A percentile compares a stretch with the other conserved stretches of the same genome.
These are phyloP conservation scores for Corapipo altera DNA, from an alignment of 2,113 vertebrate species.

Conservation along the genomic window DNA sequence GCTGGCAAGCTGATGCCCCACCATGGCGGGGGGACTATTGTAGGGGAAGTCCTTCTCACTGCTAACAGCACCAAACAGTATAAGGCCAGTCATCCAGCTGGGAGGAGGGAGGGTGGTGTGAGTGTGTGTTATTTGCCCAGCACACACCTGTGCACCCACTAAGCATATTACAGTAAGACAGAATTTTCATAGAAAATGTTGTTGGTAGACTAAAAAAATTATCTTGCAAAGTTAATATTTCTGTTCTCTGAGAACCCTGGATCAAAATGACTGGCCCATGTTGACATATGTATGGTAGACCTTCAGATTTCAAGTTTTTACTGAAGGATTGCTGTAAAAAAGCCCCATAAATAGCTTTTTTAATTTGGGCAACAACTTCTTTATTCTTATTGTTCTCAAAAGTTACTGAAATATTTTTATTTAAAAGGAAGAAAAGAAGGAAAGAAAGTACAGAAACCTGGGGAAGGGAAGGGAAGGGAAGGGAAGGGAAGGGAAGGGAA, in stretches of 20 bases:
- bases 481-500: neutral
- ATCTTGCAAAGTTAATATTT: neutral
- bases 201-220: neutral
- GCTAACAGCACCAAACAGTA: neutral
- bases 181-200: neutral
- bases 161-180: neutral
- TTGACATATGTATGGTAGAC: neutral
- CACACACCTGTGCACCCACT: neutral
- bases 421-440: neutral
- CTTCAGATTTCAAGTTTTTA: neutral
- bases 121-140: neutral
- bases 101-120: neutral
- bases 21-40: neutral
- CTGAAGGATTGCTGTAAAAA: neutral
- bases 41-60: neutral
- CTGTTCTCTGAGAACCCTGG: neutral
- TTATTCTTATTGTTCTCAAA: neutral
- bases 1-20: neutral
- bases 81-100: neutral
- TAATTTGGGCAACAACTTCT: neutral
- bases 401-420: neutral
- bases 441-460: neutral
- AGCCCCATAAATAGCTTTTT: neutral
- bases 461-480: too few species aligned
- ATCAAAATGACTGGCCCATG: neutral